Evolutionary conservation across 1,140 invertebrate genomes (phyloP).

Genomic region (Drosophila jambulina): DNA sequence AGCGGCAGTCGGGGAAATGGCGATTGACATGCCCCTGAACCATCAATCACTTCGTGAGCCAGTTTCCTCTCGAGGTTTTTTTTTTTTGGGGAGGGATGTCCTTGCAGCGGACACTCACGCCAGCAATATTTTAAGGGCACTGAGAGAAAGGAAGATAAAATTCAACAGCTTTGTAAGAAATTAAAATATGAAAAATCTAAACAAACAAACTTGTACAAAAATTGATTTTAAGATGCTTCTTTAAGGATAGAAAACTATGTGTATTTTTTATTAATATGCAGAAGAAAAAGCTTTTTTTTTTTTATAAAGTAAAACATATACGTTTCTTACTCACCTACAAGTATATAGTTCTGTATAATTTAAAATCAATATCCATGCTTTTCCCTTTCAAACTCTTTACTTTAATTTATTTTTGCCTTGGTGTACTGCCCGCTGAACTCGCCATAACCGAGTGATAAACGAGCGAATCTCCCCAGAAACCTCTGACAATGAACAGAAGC

Average conservation of each 20-base stretch:
- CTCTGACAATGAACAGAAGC: slow-evolving; percentile 17
- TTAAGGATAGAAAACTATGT: neutral
- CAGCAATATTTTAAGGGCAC: slow-evolving; percentile 7
- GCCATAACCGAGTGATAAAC: slow-evolving; percentile 30
- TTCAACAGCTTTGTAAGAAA: too few species aligned
- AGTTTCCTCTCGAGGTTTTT: neutral
- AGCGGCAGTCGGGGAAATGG: slow-evolving; percentile 50
- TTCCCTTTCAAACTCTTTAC: neutral
- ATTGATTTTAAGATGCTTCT: neutral
- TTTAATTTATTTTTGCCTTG: neutral
- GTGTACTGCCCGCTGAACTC: slow-evolving; percentile 10
- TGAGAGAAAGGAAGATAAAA: neutral
- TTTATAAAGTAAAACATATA: neutral
- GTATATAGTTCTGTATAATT: neutral
- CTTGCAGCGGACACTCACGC: slow-evolving; percentile 52
- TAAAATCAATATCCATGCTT: fast-evolving
- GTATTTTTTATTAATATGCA: neutral
- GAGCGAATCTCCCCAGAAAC: slow-evolving; percentile 17
- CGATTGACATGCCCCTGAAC: slow-evolving; percentile 79
- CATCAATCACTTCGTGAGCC: slow-evolving; percentile 73
- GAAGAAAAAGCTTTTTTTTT: neutral
- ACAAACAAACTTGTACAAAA: too few species aligned
- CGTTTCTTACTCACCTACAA: fast-evolving
- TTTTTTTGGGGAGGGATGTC: slow-evolving; percentile 16
- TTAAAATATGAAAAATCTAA: too few species aligned